phyloP scores from a whole-genome alignment of 2,113 vertebrate genomes.

The Brachyhypopomus occidentalis region DNA sequence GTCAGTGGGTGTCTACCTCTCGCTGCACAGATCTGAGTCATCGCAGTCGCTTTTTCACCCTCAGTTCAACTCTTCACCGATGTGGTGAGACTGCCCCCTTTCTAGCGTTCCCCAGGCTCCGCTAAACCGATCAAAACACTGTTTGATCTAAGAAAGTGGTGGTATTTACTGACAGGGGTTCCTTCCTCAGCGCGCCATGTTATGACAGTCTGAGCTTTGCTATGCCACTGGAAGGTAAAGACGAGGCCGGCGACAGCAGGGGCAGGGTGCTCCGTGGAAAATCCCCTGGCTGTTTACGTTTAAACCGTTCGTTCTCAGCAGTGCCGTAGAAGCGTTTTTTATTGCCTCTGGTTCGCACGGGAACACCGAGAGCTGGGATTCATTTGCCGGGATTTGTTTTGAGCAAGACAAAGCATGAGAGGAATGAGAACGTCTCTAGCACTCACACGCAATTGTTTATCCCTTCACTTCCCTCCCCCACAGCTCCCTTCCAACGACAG shows the following conservation, averaged over 20 bases:
- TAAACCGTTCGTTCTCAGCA: conserved; percentile 23
- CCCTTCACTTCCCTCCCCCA: conserved; percentile 10
- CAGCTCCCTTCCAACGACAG: conserved; percentile 7
- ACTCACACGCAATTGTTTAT: conserved; percentile 21
- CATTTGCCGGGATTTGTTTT: conserved; percentile 18
- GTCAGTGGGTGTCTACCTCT: background rate
- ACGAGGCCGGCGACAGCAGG: background rate
- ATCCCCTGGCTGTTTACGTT: conserved; percentile 9
- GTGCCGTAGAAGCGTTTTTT: conserved; percentile 8
- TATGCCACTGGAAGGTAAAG: conserved; percentile 33
- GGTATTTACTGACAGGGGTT: conserved; percentile 61
- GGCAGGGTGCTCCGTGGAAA: background rate
- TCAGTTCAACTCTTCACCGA: background rate
- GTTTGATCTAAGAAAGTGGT: conserved; percentile 63
- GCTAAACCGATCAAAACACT: conserved; percentile 64
- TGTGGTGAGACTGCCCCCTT: conserved; percentile 54
- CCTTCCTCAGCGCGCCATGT: conserved; percentile 45
- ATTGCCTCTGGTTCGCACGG: conserved; percentile 6
- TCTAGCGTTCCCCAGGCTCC: conserved; percentile 64
- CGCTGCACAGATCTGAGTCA: conserved; percentile 45
- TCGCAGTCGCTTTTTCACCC: conserved; percentile 17
- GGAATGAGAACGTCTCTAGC: conserved; percentile 1
- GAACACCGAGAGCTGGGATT: background rate
- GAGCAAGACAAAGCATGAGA: conserved; percentile 12
- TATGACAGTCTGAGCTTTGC: conserved; percentile 49